phyloP scores from a whole-genome alignment of 2,888 invertebrate species.

The Drosophila atripex region DNA sequence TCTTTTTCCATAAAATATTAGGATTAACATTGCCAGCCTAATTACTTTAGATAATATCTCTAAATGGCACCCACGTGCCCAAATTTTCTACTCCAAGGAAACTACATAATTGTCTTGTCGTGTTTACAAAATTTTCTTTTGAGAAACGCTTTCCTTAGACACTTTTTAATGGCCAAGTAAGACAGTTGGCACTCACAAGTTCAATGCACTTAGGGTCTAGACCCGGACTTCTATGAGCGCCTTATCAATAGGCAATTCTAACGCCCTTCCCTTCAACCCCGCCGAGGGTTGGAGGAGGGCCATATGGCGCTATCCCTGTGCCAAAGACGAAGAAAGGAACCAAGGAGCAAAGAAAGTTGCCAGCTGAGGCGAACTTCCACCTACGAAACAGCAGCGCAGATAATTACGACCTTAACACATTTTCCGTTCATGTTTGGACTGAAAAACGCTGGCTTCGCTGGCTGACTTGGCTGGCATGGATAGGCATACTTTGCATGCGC shows the following conservation, averaged over 20 bases:
- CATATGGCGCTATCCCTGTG: conserved; percentile 59
- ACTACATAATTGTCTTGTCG: conserved; percentile 31
- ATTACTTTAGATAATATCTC: background rate
- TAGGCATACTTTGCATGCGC: conserved; percentile 60
- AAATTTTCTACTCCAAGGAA: conserved; percentile 5
- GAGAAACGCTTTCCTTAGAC: conserved; percentile 19
- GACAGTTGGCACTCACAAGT: conserved; percentile 53
- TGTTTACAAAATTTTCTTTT: conserved; percentile 10
- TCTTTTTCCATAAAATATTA: background rate
- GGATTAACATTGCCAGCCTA: background rate
- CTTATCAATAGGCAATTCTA: conserved; percentile 40
- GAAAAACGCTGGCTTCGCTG: conserved; percentile 24
- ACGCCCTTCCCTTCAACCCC: conserved; percentile 35
- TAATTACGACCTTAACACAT: conserved; percentile 66
- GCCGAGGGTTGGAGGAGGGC: conserved; percentile 25
- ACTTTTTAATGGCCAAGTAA: conserved; percentile 5
- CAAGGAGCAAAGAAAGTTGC: conserved; percentile 54
- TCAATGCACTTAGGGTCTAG: conserved; percentile 63
- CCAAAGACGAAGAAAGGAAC: conserved; percentile 48
- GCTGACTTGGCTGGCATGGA: background rate
- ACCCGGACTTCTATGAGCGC: conserved; percentile 30
- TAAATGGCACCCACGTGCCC: conserved; percentile 22
- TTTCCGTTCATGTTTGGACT: conserved; percentile 37
- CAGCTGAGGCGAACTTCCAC: conserved; percentile 57
- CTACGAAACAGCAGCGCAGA: conserved; percentile 51